Evolutionary conservation across 2,888 invertebrate species (phyloP).

Genomic region (Drosophila colorata): DNA sequence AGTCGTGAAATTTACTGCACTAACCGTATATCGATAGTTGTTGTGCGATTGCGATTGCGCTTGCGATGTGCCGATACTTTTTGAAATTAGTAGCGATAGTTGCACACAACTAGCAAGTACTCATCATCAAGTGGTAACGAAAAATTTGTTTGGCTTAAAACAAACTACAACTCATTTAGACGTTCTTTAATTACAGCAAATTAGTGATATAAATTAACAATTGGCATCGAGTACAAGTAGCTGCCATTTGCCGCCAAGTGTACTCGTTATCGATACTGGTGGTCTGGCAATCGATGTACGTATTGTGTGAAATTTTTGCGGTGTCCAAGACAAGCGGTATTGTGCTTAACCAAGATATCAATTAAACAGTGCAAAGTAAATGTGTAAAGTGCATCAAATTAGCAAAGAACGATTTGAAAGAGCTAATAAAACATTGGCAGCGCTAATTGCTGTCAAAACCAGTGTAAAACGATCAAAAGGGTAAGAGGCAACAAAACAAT

Average conservation of each 20-base stretch:
- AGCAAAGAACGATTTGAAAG: not conserved
- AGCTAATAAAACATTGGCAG: conserved; percentile 16
- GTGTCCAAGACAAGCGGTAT: conserved; percentile 37
- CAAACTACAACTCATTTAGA: too few species aligned
- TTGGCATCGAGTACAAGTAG: not conserved
- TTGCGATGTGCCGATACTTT: not conserved
- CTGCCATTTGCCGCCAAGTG: conserved; percentile 2
- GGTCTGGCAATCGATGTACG: conserved; percentile 11
- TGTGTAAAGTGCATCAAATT: conserved; percentile 18
- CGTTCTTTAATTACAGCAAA: too few species aligned
- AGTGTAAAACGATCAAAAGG: conserved; percentile 19
- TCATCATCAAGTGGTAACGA: too few species aligned
- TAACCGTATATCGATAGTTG: conserved; percentile 11
- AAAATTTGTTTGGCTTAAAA: too few species aligned
- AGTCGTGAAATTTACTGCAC: not conserved
- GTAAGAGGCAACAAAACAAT: conserved; percentile 42
- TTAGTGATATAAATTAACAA: not conserved
- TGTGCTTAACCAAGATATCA: conserved; percentile 26
- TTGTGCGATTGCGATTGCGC: not conserved
- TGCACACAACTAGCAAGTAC: too few species aligned
- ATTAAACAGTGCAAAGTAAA: conserved; percentile 35
- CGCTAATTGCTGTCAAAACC: conserved; percentile 10
- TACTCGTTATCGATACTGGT: conserved; percentile 30
- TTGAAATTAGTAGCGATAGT: too few species aligned
- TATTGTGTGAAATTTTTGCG: conserved; percentile 46